Conservation (phyloP, 2,113 vertebrate species). For the Rhegmatorhina hoffmannsi region DNA sequence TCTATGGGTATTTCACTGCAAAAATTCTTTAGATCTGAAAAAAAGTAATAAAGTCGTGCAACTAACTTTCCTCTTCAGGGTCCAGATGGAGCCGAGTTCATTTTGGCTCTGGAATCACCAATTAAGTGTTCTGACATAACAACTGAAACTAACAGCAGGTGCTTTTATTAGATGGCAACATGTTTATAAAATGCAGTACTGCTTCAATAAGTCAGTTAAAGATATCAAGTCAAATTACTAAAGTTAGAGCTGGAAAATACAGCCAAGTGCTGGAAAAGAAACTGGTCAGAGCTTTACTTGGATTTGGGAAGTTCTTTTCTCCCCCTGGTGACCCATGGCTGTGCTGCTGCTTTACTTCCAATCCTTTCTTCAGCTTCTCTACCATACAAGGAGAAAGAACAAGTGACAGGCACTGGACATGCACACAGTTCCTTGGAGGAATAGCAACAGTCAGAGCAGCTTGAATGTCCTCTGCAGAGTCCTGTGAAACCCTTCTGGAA, state of each 20-base stretch:
- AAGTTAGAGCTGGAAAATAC: background rate
- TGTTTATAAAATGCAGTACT: background rate
- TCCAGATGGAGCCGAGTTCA: background rate
- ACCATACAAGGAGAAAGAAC: background rate
- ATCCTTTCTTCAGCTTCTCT: background rate
- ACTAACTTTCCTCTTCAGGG: background rate
- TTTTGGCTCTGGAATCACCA: background rate
- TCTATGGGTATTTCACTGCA: background rate
- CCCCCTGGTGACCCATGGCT: rapidly evolving
- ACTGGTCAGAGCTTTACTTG: background rate
- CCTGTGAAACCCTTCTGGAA: background rate
- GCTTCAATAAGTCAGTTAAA: background rate
- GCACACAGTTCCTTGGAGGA: background rate
- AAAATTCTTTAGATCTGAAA: background rate
- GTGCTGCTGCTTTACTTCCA: background rate
- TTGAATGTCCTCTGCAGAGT: background rate
- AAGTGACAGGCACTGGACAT: background rate
- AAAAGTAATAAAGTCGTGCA: background rate
- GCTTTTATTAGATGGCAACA: background rate
- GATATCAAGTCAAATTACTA: background rate
- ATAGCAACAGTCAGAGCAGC: rapidly evolving
- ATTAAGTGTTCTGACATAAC: background rate
- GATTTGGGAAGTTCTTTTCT: background rate
- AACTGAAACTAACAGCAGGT: background rate
- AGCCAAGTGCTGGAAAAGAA: background rate